phyloP scores from a whole-genome alignment of 2,888 invertebrate genomes.

The Ferrisia virgata region DNA sequence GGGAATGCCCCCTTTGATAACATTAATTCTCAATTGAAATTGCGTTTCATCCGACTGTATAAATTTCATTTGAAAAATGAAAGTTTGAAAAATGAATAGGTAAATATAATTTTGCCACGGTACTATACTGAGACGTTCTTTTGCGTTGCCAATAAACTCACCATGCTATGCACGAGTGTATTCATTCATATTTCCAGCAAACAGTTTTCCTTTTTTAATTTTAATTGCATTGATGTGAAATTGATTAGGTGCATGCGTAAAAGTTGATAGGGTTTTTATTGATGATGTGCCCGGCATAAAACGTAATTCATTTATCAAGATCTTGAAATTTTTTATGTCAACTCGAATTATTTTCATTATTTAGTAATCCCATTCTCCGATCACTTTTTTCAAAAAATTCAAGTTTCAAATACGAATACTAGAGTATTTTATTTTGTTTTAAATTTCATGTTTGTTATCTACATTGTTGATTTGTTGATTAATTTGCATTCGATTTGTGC shows the following conservation, averaged over 20 bases:
- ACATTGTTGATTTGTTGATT: no score
- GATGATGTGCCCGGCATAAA: not conserved
- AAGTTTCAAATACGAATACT: no score
- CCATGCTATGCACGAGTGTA: not conserved
- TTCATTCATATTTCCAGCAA: not conserved
- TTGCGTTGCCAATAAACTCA: not conserved
- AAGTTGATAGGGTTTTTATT: not conserved
- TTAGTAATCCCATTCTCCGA: no score
- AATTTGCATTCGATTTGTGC: no score
- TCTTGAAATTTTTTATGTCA: not conserved
- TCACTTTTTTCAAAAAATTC: no score
- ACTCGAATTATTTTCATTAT: not conserved
- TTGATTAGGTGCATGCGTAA: not conserved
- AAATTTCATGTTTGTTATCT: no score
- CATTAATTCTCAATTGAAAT: slow-evolving; percentile 5
- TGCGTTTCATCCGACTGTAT: not conserved
- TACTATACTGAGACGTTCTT: not conserved
- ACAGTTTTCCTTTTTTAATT: not conserved
- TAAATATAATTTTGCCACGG: not conserved
- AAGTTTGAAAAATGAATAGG: slow-evolving; percentile 8
- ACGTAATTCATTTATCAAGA: not conserved
- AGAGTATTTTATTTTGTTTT: no score
- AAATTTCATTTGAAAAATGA: slow-evolving; percentile 9
- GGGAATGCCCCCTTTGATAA: not conserved
- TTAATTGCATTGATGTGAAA: not conserved